Evolutionary conservation across 2,797 vertebrate genomes (phyloP).

Genomic region (Pantherophis vulpinus): DNA sequence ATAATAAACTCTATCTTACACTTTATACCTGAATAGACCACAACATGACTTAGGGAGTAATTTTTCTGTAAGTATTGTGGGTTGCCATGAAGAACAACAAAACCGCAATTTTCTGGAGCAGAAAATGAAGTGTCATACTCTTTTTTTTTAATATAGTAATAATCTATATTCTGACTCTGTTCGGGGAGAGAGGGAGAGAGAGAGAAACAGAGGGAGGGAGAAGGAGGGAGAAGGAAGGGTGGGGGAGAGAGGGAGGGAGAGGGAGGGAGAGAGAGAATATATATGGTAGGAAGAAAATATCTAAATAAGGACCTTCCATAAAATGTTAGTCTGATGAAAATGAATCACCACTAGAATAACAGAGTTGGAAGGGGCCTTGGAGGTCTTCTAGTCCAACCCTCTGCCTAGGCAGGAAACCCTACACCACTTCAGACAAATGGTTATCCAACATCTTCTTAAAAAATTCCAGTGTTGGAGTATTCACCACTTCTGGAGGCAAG

Average conservation of each 20-base stretch:
- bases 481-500: too few species aligned
- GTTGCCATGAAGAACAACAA: constrained; percentile 21
- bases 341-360: neutral
- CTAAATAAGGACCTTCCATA: neutral
- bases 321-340: neutral
- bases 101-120: neutral
- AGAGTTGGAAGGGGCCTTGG: too few species aligned
- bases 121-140: neutral
- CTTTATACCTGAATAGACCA: neutral
- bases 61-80: neutral
- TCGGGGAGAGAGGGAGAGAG: neutral
- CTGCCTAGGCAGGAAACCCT: too few species aligned
- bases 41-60: neutral
- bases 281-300: neutral
- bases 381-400: too few species aligned
- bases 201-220: too few species aligned
- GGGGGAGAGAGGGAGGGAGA: neutral
- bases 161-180: neutral
- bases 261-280: too few species aligned
- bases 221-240: too few species aligned
- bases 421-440: too few species aligned
- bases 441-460: too few species aligned
- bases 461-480: too few species aligned
- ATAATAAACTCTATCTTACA: neutral
- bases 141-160: neutral